Percentiles rank a stretch among this genome's conserved stretches.
Evolutionary conservation across 2,888 invertebrate species (phyloP).

Genomic region (Drosophila paracracens): DNA sequence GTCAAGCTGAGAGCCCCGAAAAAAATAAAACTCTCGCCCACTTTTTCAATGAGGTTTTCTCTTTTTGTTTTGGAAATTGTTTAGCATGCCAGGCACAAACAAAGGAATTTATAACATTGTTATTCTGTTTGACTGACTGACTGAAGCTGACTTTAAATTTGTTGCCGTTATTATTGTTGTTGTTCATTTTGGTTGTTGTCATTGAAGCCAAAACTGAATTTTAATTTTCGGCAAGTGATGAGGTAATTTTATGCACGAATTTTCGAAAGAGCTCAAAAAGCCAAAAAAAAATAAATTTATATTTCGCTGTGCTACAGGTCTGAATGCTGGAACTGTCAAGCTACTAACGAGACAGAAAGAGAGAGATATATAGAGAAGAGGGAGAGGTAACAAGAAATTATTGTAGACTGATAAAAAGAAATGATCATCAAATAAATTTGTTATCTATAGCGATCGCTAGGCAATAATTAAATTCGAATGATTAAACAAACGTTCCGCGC

Average conservation of each 20-base stretch:
- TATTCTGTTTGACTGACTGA: constrained; percentile 36
- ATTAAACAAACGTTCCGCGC: constrained; percentile 33
- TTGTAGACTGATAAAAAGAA: constrained; percentile 26
- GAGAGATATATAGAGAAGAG: not conserved
- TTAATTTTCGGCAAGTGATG: constrained; percentile 71
- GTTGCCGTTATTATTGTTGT: not conserved
- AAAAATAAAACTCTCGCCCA: constrained; percentile 29
- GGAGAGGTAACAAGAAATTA: constrained; percentile 4
- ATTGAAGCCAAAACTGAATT: constrained; percentile 66
- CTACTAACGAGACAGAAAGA: not conserved
- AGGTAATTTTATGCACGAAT: constrained; percentile 77
- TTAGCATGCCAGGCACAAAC: constrained; percentile 73
- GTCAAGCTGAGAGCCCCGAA: constrained; percentile 4
- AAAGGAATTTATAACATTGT: constrained; percentile 78
- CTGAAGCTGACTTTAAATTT: constrained; percentile 24
- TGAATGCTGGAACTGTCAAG: constrained; percentile 45
- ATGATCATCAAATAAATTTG: constrained; percentile 54
- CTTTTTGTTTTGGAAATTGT: constrained; percentile 66
- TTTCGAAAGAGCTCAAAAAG: constrained; percentile 42
- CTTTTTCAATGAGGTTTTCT: constrained; percentile 57
- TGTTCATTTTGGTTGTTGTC: constrained; percentile 30
- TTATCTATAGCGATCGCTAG: constrained; percentile 56
- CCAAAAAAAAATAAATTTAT: constrained; percentile 3
- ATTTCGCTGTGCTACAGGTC: constrained; percentile 38
- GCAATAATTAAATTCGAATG: constrained; percentile 43